Conservation (phyloP, 2,888 invertebrate species). For the Nesidiocoris tenuis region DNA sequence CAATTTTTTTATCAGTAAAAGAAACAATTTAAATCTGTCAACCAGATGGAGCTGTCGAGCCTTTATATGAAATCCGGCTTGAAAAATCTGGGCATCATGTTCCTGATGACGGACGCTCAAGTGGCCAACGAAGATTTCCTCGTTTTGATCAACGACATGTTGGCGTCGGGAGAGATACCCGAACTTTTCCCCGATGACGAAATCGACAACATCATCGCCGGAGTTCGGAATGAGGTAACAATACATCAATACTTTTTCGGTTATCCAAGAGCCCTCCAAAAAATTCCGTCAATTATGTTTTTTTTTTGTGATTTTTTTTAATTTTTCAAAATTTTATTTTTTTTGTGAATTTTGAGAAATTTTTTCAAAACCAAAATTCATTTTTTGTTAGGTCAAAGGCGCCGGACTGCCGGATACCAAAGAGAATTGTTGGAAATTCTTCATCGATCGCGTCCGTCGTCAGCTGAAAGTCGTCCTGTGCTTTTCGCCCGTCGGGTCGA, state of each 20-base stretch:
- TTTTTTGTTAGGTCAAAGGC: conserved; percentile 66
- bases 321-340: not conserved
- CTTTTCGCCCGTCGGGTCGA: conserved; percentile 95
- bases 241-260: not conserved
- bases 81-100: conserved; percentile 92
- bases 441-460: conserved; percentile 89
- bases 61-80: conserved; percentile 89
- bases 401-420: conserved; percentile 87
- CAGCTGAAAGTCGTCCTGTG: conserved; percentile 91
- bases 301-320: too few species aligned
- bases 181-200: conserved; percentile 95
- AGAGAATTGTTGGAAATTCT: conserved; percentile 97
- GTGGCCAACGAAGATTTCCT: conserved; percentile 93
- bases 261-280: not conserved
- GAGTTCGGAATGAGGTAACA: conserved; percentile 72
- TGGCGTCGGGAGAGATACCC: conserved; percentile 94
- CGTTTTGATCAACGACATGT: conserved; percentile 90
- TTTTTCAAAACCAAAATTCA: not conserved
- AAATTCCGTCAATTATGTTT: not conserved
- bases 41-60: conserved; percentile 77
- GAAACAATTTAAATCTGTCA: too few species aligned
- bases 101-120: conserved; percentile 96
- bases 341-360: too few species aligned
- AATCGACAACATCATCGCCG: conserved; percentile 88
- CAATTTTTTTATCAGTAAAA: too few species aligned